Evolutionary conservation across 2,113 vertebrate species (phyloP).

Genomic region (Platysternon megacephalum): DNA sequence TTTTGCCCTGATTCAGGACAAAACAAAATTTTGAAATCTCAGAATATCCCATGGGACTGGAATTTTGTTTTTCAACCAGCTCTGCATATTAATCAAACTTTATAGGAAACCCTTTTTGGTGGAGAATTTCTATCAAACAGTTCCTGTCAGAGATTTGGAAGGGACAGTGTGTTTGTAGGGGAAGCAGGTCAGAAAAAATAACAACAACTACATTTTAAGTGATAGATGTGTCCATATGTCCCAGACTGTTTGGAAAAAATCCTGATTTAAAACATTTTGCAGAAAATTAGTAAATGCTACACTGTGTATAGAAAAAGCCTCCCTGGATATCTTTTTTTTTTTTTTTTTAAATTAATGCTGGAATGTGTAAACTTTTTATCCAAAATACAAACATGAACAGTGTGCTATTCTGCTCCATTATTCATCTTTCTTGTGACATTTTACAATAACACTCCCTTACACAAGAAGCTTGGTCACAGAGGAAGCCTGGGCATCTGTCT

Average conservation of each 20-base stretch:
- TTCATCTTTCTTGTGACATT: background rate
- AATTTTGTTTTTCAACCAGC: background rate
- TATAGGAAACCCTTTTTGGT: fast-evolving
- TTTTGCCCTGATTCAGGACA: background rate
- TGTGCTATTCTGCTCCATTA: background rate
- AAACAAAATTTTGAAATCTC: background rate
- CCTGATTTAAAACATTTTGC: background rate
- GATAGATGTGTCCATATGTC: background rate
- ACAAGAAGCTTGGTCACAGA: background rate
- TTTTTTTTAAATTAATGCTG: background rate
- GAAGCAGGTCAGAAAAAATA: background rate
- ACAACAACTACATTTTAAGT: background rate
- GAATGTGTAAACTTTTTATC: background rate
- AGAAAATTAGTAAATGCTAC: background rate
- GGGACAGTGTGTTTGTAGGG: background rate
- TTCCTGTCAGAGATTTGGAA: background rate
- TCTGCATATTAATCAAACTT: background rate
- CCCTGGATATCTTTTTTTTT: background rate
- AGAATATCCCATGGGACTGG: background rate
- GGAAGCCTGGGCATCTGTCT: background rate
- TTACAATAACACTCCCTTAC: background rate
- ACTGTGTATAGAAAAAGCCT: background rate
- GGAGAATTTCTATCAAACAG: background rate
- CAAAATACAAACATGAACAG: background rate
- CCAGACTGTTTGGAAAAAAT: background rate